A percentile compares a stretch with the other conserved stretches of the same genome.
Conservation (phyloP, 1,140 invertebrate genomes). For the Caenorhabditis brenneri region DNA sequence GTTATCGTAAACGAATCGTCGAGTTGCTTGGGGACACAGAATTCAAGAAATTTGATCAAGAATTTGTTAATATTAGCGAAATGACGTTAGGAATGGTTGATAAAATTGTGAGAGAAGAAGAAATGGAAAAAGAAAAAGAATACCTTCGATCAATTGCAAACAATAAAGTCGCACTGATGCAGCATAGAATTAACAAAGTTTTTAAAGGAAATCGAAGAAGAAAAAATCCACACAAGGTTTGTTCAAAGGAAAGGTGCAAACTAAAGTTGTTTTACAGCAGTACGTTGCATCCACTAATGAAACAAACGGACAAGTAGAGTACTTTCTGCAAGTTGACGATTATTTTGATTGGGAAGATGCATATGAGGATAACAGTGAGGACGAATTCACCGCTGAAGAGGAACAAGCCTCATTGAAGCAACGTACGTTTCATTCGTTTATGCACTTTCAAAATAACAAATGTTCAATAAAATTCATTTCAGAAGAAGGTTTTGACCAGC, state of each 20-base stretch:
- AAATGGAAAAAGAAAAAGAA: constrained; percentile 10
- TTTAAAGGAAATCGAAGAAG: constrained; percentile 1
- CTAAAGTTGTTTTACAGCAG: neutral
- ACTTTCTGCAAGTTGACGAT: neutral
- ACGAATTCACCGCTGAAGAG: constrained; percentile 28
- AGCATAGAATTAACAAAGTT: constrained; percentile 33
- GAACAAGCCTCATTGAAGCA: constrained; percentile 34
- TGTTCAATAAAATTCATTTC: no score
- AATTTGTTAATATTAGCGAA: constrained; percentile 20
- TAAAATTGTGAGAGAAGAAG: neutral
- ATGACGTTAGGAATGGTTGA: constrained; percentile 30
- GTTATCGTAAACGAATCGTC: neutral
- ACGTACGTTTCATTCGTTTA: constrained; percentile 21
- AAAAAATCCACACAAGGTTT: constrained; percentile 9
- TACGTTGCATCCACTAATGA: neutral
- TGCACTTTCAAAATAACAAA: no score
- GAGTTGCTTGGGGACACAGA: neutral
- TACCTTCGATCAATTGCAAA: neutral
- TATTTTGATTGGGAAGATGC: neutral
- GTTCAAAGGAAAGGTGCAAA: neutral
- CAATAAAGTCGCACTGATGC: constrained; percentile 18
- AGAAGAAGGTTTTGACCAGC: constrained; percentile 49
- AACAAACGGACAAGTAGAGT: neutral
- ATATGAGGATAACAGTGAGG: constrained; percentile 18
- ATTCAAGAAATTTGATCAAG: constrained; percentile 33